Base-by-base conservation (phyloP, 2,888 invertebrate genomes). In the Augiades crinisus region DNA sequence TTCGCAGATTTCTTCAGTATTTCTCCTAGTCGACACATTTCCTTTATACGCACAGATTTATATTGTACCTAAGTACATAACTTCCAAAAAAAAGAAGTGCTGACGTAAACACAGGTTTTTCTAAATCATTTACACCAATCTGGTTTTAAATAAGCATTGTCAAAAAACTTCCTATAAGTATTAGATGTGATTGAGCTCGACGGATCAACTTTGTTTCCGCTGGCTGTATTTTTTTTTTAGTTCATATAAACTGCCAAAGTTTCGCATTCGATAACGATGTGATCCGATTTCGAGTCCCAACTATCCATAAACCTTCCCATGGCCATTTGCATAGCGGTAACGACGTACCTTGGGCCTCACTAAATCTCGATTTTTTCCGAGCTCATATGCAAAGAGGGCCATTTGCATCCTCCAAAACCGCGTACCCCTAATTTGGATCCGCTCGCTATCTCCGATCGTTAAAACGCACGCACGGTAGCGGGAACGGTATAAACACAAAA, bases 381-480 rank as follows among this genome's bases (percentile, higher is more conserved):
- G 54, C 17, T 19, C 19, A 72, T 80, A 86, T 84, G 84, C 83
- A 84, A 87, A 85, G 64, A 49, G 75, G 64, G 64, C 60, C 65
- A 86, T 88, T 88, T 66, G 82, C 83, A 83, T 84, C 75, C 69
- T 57, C 65, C 62, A 57, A 73, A 76, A 75, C 71, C 68, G 67
- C 74, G 69, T 67, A 75, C 75, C 59, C 81, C 85, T 82, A 84
- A 85, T 84, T 89, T 89, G 88, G 82, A 78, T 81, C 75, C 81
- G 67, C 68, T 72, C 72, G 74, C 70, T 85, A 83, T 87, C 83
- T 81, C 71, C 61, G 71, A 82, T 87, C 85, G 79, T 85, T 82
- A 81, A 81, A 82, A 83, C 70, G 77, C 78, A 81, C 78, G 82
- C 80, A 83, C 86, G 75, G 85, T 85, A 87, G 86, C 83, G 71